Evolutionary conservation across 2,113 vertebrate genomes (phyloP), one percentile per base, ranked within the genome.

Genomic region (Toxostoma redivivum): DNA sequence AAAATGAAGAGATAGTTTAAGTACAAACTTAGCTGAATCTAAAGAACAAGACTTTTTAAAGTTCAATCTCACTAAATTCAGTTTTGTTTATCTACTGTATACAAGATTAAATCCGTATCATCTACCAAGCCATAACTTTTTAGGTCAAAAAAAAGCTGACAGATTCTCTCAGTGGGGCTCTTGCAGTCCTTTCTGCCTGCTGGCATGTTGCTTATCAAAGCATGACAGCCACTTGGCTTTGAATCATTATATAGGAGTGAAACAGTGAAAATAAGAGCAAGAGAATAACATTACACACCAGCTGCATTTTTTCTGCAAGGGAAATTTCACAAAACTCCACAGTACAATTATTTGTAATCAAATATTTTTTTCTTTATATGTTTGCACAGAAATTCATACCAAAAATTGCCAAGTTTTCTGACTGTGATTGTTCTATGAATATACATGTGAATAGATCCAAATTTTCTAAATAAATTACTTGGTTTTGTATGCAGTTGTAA

Each of bases 391-490:
- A 81, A 90, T 71, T 78, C 31, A 50, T 93, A 61, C 42, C 44
- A 92, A 66, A 90, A 95, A 70, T 73, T 66, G 47, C 64, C 21
- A 19, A 16, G 17, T 92, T 92, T 92, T 71, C 64, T 92, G 62
- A 79, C 71, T 94, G 44, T 91, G 42, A 40, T 88, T 73, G 24
- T 91, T 83, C 20, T 81, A 5, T 77, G 53, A 72, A 56, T 79
- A 85, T 62, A 65, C 27, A 79, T 69, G 42, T 91, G 58, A 88
- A 88, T 58, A 67, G 51, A 79, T 92, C 17, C 42, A 70, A 21
- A 69, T 91, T 95, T 95, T 94, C 58, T 92, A 89, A 96, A 94
- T 94, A 95, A 96, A 96, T 69, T 50, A 47, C 44, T 90, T 91
- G 28, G 15, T 3, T 95, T 96, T 94, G 20, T 85, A 92, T 69